Conservation (phyloP, 2,888 invertebrate genomes). For the Xylota segnis region DNA sequence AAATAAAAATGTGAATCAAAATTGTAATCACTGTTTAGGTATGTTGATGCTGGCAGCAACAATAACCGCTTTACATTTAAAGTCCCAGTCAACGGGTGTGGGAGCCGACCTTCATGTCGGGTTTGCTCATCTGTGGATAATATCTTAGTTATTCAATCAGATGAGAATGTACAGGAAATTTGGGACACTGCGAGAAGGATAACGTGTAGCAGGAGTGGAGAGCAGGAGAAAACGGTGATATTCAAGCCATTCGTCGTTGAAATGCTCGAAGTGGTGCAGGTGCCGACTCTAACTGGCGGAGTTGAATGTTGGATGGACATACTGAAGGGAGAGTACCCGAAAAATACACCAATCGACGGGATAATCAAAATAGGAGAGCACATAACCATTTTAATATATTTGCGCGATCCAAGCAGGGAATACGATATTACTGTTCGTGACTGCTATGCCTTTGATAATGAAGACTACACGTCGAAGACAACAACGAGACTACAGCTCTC, state of each 20-base stretch:
- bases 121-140: slow-evolving; percentile 88
- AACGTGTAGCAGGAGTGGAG: slow-evolving; percentile 84
- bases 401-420: slow-evolving; percentile 87
- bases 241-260: slow-evolving; percentile 88
- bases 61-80: slow-evolving; percentile 87
- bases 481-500: slow-evolving; percentile 88
- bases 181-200: slow-evolving; percentile 89
- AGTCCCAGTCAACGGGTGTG: slow-evolving; percentile 88
- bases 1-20: no score
- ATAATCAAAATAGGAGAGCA: slow-evolving; percentile 89
- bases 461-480: slow-evolving; percentile 86
- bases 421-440: slow-evolving; percentile 89
- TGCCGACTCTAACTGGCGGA: slow-evolving; percentile 87
- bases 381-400: slow-evolving; percentile 89
- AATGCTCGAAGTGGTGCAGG: slow-evolving; percentile 89
- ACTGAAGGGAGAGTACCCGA: slow-evolving; percentile 89
- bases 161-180: slow-evolving; percentile 88
- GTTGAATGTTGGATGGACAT: slow-evolving; percentile 93
- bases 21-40: slow-evolving; percentile 83
- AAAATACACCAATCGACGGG: slow-evolving; percentile 87
- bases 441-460: slow-evolving; percentile 90
- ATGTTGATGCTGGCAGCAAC: slow-evolving; percentile 87
- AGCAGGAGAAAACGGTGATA: slow-evolving; percentile 83
- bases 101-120: slow-evolving; percentile 87
- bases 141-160: slow-evolving; percentile 88